phyloP scores from a whole-genome alignment of 2,797 vertebrate genomes.

The Cynopterus sphinx region DNA sequence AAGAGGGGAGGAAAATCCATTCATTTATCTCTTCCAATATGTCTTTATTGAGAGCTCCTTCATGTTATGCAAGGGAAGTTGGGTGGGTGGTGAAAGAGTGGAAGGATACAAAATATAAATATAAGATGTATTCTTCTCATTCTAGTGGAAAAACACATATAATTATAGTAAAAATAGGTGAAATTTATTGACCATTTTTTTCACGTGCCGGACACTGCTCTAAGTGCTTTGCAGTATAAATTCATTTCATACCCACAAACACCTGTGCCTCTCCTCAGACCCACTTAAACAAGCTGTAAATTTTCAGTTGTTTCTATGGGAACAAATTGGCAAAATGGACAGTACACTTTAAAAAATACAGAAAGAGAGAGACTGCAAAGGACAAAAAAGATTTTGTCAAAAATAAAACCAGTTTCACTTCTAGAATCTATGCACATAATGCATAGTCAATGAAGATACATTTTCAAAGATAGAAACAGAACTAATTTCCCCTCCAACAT shows the following conservation, averaged over 20 bases:
- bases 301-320: constrained; percentile 70
- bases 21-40: background rate
- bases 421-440: constrained; percentile 34
- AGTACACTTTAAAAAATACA: constrained; percentile 7
- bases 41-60: background rate
- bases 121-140: constrained; percentile 10
- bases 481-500: background rate
- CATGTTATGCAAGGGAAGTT: background rate
- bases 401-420: constrained; percentile 58
- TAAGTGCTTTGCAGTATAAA: constrained; percentile 37
- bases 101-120: constrained; percentile 23
- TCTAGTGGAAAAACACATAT: background rate
- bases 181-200: constrained; percentile 18
- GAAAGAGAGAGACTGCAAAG: background rate
- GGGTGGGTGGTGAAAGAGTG: background rate
- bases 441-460: background rate
- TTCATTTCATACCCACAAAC: constrained; percentile 39
- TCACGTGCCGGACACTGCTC: background rate
- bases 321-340: constrained; percentile 69
- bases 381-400: constrained; percentile 54
- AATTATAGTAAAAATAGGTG: constrained; percentile 42
- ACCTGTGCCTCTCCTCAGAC: constrained; percentile 48
- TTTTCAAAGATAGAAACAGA: constrained; percentile 5
- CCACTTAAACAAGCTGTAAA: constrained; percentile 59
- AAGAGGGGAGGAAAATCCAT: background rate